A percentile compares a stretch with the other conserved stretches of the same genome.
Evolutionary conservation across 1,140 invertebrate genomes (phyloP).

Genomic region (Luehdorfia chinensis): DNA sequence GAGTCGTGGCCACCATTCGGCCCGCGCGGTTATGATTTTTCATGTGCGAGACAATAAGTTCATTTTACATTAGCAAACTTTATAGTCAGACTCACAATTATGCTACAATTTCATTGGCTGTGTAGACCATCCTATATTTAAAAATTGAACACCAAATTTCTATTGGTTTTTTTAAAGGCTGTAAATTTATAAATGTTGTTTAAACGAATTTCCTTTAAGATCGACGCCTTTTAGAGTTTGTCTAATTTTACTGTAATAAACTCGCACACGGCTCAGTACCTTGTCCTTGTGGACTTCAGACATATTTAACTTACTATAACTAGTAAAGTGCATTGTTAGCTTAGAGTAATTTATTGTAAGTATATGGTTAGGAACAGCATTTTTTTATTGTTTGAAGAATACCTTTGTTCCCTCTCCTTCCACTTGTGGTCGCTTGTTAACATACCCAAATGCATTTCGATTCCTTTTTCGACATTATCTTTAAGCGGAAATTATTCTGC

Average conservation of each 20-base stretch:
- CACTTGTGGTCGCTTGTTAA: conserved; percentile 59
- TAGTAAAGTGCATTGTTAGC: conserved; percentile 69
- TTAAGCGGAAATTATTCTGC: conserved; percentile 20
- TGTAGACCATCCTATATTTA: conserved; percentile 50
- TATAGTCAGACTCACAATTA: neutral
- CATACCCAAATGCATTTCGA: conserved; percentile 51
- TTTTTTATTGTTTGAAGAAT: conserved; percentile 32
- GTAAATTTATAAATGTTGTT: conserved; percentile 39
- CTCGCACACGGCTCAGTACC: conserved; percentile 69
- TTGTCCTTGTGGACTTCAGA: conserved; percentile 61
- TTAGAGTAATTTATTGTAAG: conserved; percentile 74
- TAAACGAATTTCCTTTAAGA: conserved; percentile 29
- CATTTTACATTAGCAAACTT: conserved; percentile 23
- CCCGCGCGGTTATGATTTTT: conserved; percentile 47
- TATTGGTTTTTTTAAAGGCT: conserved; percentile 51
- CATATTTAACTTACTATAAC: conserved; percentile 55
- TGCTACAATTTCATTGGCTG: conserved; percentile 57
- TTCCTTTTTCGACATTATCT: conserved; percentile 28
- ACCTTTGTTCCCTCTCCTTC: conserved; percentile 43
- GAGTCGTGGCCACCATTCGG: conserved; percentile 19
- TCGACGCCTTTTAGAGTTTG: neutral
- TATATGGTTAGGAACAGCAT: conserved; percentile 63
- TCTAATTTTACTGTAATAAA: conserved; percentile 27
- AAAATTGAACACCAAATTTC: conserved; percentile 53
- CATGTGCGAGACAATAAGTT: conserved; percentile 73